A percentile compares a stretch with the other conserved stretches of the same genome.
phyloP scores from a whole-genome alignment of 2,113 vertebrate species.

The Corythaixoides concolor region DNA sequence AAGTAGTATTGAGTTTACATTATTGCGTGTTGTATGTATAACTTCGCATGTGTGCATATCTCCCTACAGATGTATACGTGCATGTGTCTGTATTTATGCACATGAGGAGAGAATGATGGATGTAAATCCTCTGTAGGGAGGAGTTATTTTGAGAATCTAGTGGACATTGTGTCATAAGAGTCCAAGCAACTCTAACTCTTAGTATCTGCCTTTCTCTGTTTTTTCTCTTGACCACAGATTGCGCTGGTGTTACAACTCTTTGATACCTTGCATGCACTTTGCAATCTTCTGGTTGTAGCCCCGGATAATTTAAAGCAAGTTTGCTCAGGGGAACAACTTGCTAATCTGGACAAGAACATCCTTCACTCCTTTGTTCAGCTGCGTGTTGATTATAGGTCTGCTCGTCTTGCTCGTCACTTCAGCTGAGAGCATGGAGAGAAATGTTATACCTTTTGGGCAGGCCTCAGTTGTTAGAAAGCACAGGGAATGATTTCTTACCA shows the following conservation, averaged over 20 bases:
- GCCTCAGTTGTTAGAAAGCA: constrained; percentile 59
- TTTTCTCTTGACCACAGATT: constrained; percentile 79
- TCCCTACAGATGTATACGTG: not conserved
- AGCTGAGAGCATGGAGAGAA: constrained; percentile 78
- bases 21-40: not conserved
- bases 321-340: constrained; percentile 97
- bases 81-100: rapidly evolving
- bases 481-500: constrained; percentile 61
- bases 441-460: not conserved
- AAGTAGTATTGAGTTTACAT: not conserved
- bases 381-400: constrained; percentile 92
- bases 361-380: constrained; percentile 98
- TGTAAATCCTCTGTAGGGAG: not conserved
- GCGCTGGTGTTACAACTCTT: constrained; percentile 96
- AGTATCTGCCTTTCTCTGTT: not conserved
- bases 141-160: not conserved
- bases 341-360: constrained; percentile 96
- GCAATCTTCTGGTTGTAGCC: constrained; percentile 97
- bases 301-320: constrained; percentile 99
- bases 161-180: not conserved
- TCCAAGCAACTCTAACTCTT: not conserved
- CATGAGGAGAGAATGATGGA: not conserved
- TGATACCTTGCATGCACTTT: constrained; percentile 97
- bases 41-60: rapidly evolving
- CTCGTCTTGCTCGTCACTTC: constrained; percentile 95